phyloP scores from a whole-genome alignment of 2,888 invertebrate genomes.

The Uropetala carovei region DNA sequence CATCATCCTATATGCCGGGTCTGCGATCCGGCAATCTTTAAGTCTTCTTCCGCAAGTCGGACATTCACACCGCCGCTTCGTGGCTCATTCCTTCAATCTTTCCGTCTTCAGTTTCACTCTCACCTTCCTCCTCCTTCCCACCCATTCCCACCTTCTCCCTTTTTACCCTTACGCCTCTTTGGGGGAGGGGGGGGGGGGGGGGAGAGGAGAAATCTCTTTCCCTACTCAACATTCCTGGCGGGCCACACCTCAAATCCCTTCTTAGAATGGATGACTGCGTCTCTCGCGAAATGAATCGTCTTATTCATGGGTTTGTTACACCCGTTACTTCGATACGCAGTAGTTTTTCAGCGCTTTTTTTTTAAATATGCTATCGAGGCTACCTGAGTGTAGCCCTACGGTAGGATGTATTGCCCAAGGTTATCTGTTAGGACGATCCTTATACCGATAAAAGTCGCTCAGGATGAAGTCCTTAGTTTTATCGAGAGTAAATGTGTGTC shows the following conservation, averaged over 20 bases:
- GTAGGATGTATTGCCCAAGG: constrained; percentile 27
- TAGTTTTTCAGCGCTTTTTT: neutral
- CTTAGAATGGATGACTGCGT: constrained; percentile 52
- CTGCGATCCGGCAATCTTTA: constrained; percentile 38
- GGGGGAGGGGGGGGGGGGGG: too few relatives aligned
- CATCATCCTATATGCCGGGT: constrained; percentile 51
- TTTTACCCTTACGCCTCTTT: neutral
- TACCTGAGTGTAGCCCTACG: neutral
- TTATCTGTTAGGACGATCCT: neutral
- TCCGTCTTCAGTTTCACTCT: neutral
- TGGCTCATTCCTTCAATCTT: constrained; percentile 10
- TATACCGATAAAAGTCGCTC: too few relatives aligned
- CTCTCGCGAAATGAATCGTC: constrained; percentile 43
- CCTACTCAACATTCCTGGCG: constrained; percentile 4
- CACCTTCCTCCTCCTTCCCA: neutral
- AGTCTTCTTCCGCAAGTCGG: constrained; percentile 60
- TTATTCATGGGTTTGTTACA: constrained; percentile 43
- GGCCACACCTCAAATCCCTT: constrained; percentile 59
- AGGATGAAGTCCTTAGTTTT: too few relatives aligned
- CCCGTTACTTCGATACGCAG: constrained; percentile 28
- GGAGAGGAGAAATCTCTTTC: constrained; percentile 26
- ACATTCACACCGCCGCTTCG: constrained; percentile 48
- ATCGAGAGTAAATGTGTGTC: too few relatives aligned
- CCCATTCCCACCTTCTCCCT: neutral
- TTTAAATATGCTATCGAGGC: neutral